These are phyloP conservation scores for Saccostrea echinata DNA, from an alignment of 1,140 invertebrate genomes.

Conservation along the genomic window DNA sequence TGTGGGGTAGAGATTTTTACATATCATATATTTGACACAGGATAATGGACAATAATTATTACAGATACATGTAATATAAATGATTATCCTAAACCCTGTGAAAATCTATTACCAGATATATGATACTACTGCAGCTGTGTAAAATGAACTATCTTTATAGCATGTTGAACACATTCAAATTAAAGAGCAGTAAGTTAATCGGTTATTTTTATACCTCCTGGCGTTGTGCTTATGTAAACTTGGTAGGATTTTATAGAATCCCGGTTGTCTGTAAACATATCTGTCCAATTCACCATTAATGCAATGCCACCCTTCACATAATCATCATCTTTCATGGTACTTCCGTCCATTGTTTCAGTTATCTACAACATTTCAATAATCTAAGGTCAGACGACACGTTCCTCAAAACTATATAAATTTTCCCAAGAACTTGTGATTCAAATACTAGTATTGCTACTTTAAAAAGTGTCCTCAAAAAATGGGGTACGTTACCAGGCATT, in stretches of 20 bases:
- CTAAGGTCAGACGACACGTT: not conserved
- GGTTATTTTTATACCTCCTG: constrained; percentile 41
- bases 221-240: constrained; percentile 50
- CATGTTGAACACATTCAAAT: not conserved
- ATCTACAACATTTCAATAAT: not conserved
- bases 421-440: no score
- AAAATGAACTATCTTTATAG: not conserved
- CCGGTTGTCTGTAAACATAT: constrained; percentile 38
- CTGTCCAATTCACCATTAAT: constrained; percentile 47
- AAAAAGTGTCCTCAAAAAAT: not conserved
- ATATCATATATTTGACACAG: no score
- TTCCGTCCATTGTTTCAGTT: constrained; percentile 19
- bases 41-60: no score
- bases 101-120: no score
- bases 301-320: constrained; percentile 43
- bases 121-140: no score
- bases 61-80: no score
- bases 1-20: no score
- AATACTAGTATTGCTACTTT: not conserved
- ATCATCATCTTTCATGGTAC: constrained; percentile 47
- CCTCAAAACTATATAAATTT: no score
- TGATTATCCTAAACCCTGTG: no score
- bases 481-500: no score
- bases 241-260: constrained; percentile 24
- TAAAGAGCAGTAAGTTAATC: no score